A percentile compares a stretch with the other conserved stretches of the same genome.
Conservation (phyloP, 2,797 vertebrate genomes). For the Typhlichthys eigenmanni region DNA sequence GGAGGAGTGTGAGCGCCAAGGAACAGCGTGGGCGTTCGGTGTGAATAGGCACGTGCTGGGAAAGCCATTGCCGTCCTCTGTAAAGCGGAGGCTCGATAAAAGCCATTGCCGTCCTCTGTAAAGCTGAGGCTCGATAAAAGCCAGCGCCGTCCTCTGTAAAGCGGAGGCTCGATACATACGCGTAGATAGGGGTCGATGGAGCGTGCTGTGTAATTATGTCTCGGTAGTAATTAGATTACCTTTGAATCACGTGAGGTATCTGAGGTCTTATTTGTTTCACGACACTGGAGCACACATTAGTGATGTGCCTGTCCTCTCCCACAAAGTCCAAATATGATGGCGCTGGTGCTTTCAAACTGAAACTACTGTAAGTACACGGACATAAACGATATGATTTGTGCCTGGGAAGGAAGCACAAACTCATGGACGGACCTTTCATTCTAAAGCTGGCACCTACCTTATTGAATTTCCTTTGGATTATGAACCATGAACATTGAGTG, state of each 20-base stretch:
- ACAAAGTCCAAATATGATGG: too few relatives aligned
- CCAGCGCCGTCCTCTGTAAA: slow-evolving; percentile 11
- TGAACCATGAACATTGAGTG: slow-evolving; percentile 28
- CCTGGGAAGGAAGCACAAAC: slow-evolving; percentile 32
- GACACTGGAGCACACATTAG: slow-evolving; percentile 34
- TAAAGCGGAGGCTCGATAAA: slow-evolving; percentile 15
- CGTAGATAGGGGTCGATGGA: slow-evolving; percentile 12
- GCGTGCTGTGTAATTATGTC: not conserved
- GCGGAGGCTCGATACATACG: slow-evolving; percentile 14
- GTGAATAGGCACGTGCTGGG: slow-evolving; percentile 20
- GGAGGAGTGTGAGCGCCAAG: slow-evolving; percentile 18
- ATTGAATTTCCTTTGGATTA: slow-evolving; percentile 38
- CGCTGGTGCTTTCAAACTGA: too few relatives aligned
- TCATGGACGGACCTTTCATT: slow-evolving; percentile 12
- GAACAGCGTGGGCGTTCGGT: slow-evolving; percentile 31
- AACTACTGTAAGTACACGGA: slow-evolving; percentile 30
- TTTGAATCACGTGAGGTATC: slow-evolving; percentile 13
- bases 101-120: slow-evolving; percentile 16
- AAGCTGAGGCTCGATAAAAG: slow-evolving; percentile 17
- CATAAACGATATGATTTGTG: slow-evolving; percentile 8
- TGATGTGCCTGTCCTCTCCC: not conserved
- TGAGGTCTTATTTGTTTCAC: slow-evolving; percentile 12
- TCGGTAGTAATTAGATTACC: slow-evolving; percentile 19
- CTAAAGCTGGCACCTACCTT: slow-evolving; percentile 6
- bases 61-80: slow-evolving; percentile 21